Conservation (phyloP, 2,113 vertebrate genomes). For the Stercorarius parasiticus region DNA sequence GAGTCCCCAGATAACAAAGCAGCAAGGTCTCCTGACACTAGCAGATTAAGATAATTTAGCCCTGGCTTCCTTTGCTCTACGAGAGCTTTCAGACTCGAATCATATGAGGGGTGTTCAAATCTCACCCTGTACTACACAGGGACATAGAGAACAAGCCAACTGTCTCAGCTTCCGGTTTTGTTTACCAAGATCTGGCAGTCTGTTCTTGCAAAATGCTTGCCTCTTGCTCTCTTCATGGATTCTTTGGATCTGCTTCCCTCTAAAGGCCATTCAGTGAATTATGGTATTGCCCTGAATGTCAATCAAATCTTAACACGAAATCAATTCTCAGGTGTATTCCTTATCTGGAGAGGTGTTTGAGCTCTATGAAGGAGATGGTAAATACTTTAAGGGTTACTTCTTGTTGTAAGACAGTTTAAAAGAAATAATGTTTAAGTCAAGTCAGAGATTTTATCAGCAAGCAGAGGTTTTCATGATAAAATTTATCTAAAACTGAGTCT, state of each 20-base stretch:
- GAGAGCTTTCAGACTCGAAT: neutral
- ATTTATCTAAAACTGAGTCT: neutral
- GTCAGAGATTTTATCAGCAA: neutral
- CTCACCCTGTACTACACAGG: neutral
- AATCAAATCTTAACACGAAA: neutral
- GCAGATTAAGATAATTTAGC: neutral
- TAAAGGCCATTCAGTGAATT: conserved; percentile 50
- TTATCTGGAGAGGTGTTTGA: neutral
- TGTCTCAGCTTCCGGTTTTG: neutral
- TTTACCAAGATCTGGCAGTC: neutral
- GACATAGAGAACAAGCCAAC: neutral
- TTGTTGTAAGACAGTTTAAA: neutral
- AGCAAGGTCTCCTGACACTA: neutral
- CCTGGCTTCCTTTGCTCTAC: neutral
- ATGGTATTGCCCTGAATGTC: neutral
- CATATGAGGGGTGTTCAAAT: neutral
- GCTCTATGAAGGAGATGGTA: neutral
- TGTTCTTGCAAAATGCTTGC: neutral
- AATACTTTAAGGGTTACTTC: neutral
- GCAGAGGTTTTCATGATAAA: neutral
- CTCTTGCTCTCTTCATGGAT: neutral
- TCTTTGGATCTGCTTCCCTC: conserved; percentile 68
- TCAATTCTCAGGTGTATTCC: neutral
- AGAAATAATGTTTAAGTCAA: neutral
- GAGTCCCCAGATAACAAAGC: neutral